These are phyloP conservation scores for Meandrina meandrites DNA, from an alignment of 92 coral and sea anemone species.

Conservation along the genomic window DNA sequence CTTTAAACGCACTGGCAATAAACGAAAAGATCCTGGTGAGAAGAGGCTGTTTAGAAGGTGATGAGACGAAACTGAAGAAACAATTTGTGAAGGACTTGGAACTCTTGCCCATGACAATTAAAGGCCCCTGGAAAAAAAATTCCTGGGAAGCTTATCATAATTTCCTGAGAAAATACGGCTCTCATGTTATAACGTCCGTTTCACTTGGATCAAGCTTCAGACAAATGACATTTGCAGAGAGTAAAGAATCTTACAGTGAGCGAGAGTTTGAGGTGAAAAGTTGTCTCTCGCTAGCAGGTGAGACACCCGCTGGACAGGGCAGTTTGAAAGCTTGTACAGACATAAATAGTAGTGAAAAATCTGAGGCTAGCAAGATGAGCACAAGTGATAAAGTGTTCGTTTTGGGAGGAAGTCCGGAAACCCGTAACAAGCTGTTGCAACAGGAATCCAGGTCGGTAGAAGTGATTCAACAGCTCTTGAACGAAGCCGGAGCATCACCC, in stretches of 20 bases:
- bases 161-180: slow-evolving; percentile 36
- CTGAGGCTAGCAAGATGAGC: slow-evolving; percentile 4
- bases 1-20: slow-evolving; percentile 1
- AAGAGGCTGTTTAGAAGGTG: slow-evolving; percentile 9
- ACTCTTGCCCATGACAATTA: background rate
- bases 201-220: slow-evolving; percentile 17
- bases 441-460: slow-evolving; percentile 20
- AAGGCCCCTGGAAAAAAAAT: background rate
- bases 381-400: slow-evolving; percentile 16
- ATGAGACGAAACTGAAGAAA: background rate
- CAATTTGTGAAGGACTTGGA: background rate
- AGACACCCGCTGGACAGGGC: background rate
- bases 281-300: slow-evolving; percentile 32
- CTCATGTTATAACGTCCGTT: slow-evolving; percentile 11
- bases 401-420: slow-evolving; percentile 35
- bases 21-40: background rate
- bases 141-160: slow-evolving; percentile 34
- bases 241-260: background rate
- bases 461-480: slow-evolving; percentile 30
- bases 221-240: slow-evolving; percentile 32
- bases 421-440: slow-evolving; percentile 31
- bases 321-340: slow-evolving; percentile 17
- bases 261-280: slow-evolving; percentile 36
- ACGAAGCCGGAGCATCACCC: slow-evolving; percentile 15
- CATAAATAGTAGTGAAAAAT: slow-evolving; percentile 5